Evolutionary conservation across 1,140 invertebrate species (phyloP), one percentile per base, ranked within the genome.

Genomic region (Sitodiplosis mosellana): DNA sequence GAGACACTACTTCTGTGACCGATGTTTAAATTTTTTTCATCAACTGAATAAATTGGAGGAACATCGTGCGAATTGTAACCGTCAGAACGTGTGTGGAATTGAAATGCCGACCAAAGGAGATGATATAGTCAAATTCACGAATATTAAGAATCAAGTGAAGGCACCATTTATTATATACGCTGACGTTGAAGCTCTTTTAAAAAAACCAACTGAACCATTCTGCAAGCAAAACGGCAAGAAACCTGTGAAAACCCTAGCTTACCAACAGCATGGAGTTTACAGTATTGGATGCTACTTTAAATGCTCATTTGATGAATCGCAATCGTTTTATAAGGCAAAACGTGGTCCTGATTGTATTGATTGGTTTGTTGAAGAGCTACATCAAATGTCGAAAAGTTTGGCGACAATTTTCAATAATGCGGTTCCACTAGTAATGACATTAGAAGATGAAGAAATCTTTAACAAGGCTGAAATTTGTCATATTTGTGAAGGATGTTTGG

Each of bases 151-250:
- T 46, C 52, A 57, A 50, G 45, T 56, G 54, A 52, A 51, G 43
- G 50, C 54, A 45, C 55, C 56, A 18, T 59, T 63, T 49, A 49
- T 55, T 37, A 53, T 63, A 45, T 63, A n/a, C n/a, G n/a, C n/a
- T n/a, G n/a, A n/a, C n/a, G n/a, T n/a, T n/a, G n/a, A n/a, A n/a
- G n/a, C n/a, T n/a, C n/a, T n/a, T n/a, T n/a, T n/a, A n/a, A n/a
- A n/a, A n/a, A n/a, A n/a, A n/a, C n/a, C n/a, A n/a, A 64, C 50
- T 56, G 54, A 20, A 57, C 64, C 55, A 56, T 63, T 40, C 57
- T 65, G 56, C 56, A 51, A 38, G 17, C 58, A n/a, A 49, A 60
- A 18, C 14, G 52, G n/a, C n/a, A n/a, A n/a, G n/a, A n/a, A 33
- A 40, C 42, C 22, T 18, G 44, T 7, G 48, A 33, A 18, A 51